Conservation (phyloP, 2,888 invertebrate genomes). For the Barypeithes pellucidus region DNA sequence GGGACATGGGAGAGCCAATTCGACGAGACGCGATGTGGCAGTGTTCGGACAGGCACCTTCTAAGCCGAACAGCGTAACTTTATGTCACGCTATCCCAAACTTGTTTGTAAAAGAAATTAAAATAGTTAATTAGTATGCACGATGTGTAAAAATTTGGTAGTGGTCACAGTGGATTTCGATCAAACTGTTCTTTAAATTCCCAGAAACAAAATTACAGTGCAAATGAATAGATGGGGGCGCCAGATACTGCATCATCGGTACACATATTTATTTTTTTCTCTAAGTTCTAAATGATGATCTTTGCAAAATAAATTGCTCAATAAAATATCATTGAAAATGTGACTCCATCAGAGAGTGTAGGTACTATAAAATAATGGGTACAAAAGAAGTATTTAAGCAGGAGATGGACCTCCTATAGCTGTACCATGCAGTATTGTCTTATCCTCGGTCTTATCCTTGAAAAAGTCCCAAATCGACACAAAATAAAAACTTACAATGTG, state of each 20-base stretch:
- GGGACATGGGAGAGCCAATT: too few species aligned
- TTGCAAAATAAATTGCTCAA: not conserved
- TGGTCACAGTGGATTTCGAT: not conserved
- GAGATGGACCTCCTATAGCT: too few species aligned
- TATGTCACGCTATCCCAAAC: not conserved
- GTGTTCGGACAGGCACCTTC: too few species aligned
- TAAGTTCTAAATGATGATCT: not conserved
- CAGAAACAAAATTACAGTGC: slow-evolving; percentile 13
- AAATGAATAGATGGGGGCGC: slow-evolving; percentile 16
- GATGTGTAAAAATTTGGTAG: slow-evolving; percentile 24
- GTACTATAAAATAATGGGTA: too few species aligned
- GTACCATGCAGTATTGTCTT: too few species aligned
- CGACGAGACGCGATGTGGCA: too few species aligned
- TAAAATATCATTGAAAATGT: too few species aligned
- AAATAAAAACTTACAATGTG: too few species aligned
- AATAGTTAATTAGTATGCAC: slow-evolving; percentile 9
- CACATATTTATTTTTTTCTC: not conserved
- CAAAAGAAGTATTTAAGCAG: too few species aligned
- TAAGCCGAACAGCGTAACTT: not conserved
- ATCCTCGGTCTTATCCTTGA: too few species aligned
- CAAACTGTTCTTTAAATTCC: slow-evolving; percentile 10
- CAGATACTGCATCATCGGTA: slow-evolving; percentile 12
- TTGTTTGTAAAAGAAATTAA: not conserved
- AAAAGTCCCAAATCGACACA: too few species aligned
- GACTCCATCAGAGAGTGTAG: too few species aligned